phyloP scores from a whole-genome alignment of 2,797 vertebrate genomes.

The Ctenosaura bakeri region DNA sequence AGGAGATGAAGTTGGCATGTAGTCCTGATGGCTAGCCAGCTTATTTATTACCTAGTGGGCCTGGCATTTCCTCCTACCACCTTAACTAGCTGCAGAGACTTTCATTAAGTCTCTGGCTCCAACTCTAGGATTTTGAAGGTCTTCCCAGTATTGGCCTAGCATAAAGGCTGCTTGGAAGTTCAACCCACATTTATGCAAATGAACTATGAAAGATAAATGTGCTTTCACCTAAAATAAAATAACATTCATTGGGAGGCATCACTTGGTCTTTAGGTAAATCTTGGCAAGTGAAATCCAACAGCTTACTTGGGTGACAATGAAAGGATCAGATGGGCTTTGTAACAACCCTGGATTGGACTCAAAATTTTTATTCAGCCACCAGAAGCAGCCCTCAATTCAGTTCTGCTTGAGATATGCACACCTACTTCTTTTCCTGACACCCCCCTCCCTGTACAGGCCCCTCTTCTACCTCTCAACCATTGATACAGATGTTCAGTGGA shows the following conservation, averaged over 20 bases:
- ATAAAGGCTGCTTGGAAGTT: neutral
- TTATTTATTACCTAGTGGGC: slow-evolving; percentile 7
- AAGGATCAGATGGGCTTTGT: neutral
- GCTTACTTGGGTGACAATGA: neutral
- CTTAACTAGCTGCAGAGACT: slow-evolving; percentile 9
- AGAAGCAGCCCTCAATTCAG: neutral
- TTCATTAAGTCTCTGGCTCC: slow-evolving; percentile 18
- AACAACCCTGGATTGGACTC: neutral
- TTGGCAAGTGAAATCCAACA: neutral
- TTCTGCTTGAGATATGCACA: neutral
- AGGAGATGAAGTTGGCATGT: slow-evolving; percentile 8
- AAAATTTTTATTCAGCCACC: neutral
- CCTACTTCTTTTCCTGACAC: neutral
- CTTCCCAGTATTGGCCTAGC: neutral
- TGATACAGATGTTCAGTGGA: neutral
- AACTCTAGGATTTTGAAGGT: neutral
- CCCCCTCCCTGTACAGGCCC: neutral
- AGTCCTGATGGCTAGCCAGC: neutral
- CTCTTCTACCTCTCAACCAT: neutral
- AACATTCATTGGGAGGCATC: neutral
- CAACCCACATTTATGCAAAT: neutral
- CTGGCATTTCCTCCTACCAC: slow-evolving; percentile 10
- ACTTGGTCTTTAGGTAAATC: neutral
- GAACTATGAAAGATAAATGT: neutral
- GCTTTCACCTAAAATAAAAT: neutral